Base-by-base conservation (phyloP, 2,888 invertebrate species). In the Cheilosia vulpina region DNA sequence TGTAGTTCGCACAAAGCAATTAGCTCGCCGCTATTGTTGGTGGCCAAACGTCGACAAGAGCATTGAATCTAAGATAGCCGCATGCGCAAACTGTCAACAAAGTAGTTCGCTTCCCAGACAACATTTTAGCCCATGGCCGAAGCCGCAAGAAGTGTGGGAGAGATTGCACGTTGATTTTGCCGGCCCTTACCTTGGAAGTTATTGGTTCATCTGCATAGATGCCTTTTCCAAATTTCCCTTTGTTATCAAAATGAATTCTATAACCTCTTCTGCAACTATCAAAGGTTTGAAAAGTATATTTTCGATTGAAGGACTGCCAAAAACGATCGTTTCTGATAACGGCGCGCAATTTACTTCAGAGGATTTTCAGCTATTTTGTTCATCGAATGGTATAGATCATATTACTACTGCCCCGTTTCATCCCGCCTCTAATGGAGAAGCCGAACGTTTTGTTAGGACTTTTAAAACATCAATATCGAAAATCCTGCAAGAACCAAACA, bases 121-220 rank as follows among this genome's bases (percentile, higher is more conserved):
- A 24, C 0, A 24, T 2, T 78, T 71, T 38, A 62, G 45, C 9
- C 68, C 88, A 34, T 88, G 88, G 68, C 79, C 69, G 17, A 87
- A 88, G 63, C 79, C 90, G 1, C 91, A 21, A 21, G 21, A 21
- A 21, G 21, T 2, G 21, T 21, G 90, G 90, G 87, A 90, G 55
- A 81, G 92, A 27, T 78, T 92, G 9, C 92, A 93, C 87, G 87
- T 91, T 21, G 93, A 93, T 87, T 92, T 90, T 88, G 90, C 91
- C 11, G 92, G 92, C n/a, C 91, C 91, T 34, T 88, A 90, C 53
- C 17, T 69, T 24, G 52, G 88, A 21, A 89, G 88, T 9, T 77
- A 87, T 9, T 90, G 90, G 69, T 85, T 92, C 6, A 87, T 93
- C 17, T 87, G 92, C 4, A 89, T 91, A 6, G 92, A 93, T 83